These are phyloP conservation scores for Pelobates fuscus DNA, from an alignment of 2,113 vertebrate genomes.

Conservation along the genomic window DNA sequence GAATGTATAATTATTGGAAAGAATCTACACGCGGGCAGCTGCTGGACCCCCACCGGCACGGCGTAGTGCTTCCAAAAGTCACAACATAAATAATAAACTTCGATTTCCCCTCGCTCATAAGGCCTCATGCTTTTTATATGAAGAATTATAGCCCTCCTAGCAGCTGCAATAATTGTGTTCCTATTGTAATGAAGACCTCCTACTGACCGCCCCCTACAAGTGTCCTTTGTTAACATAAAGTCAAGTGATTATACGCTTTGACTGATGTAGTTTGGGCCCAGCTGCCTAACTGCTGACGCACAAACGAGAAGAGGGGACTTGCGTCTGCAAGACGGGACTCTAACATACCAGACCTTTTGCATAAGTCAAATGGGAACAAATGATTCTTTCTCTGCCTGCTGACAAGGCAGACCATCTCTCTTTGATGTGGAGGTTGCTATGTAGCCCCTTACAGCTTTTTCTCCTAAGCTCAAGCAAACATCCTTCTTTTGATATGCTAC, in stretches of 20 bases:
- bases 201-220: slow-evolving; percentile 76
- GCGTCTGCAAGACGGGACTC: slow-evolving; percentile 71
- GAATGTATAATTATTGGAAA: slow-evolving; percentile 77
- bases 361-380: slow-evolving; percentile 86
- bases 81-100: slow-evolving; percentile 71
- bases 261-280: slow-evolving; percentile 74
- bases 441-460: slow-evolving; percentile 71
- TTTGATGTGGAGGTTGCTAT: slow-evolving; percentile 77
- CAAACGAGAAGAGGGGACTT: slow-evolving; percentile 57
- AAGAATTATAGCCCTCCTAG: slow-evolving; percentile 72
- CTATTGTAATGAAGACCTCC: slow-evolving; percentile 73
- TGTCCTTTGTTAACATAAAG: slow-evolving; percentile 70
- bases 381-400: slow-evolving; percentile 74
- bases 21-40: slow-evolving; percentile 72
- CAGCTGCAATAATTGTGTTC: slow-evolving; percentile 83
- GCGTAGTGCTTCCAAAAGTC: slow-evolving; percentile 63
- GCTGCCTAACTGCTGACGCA: slow-evolving; percentile 82
- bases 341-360: slow-evolving; percentile 78
- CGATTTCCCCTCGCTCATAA: slow-evolving; percentile 59
- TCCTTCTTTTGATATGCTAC: slow-evolving; percentile 80
- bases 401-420: slow-evolving; percentile 64
- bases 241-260: slow-evolving; percentile 75
- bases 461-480: slow-evolving; percentile 74
- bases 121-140: slow-evolving; percentile 61
- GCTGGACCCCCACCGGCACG: slow-evolving; percentile 72